Percentiles rank a stretch among this genome's conserved stretches.
phyloP scores from a whole-genome alignment of 2,888 invertebrate species.

The Thyatira batis region DNA sequence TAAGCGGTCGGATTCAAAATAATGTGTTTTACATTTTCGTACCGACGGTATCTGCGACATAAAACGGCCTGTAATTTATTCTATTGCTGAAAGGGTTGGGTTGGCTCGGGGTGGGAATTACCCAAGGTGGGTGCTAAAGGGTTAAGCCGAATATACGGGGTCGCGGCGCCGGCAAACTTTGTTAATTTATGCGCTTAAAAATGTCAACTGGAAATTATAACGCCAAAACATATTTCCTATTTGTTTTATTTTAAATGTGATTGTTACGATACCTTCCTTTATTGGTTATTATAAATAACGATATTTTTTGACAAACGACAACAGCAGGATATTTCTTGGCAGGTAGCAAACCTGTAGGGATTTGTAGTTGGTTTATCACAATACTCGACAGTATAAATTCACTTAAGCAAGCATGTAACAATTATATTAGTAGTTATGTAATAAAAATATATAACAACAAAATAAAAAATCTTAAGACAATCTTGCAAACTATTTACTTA shows the following conservation, averaged over 20 bases:
- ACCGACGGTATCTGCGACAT: constrained; percentile 79
- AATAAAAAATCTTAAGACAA: too few species aligned
- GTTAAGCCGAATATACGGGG: constrained; percentile 82
- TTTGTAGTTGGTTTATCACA: too few species aligned
- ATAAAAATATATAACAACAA: too few species aligned
- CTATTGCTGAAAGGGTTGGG: constrained; percentile 82
- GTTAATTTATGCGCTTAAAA: constrained; percentile 83
- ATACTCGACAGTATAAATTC: too few species aligned
- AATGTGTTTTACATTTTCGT: constrained; percentile 81
- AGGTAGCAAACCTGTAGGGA: too few species aligned
- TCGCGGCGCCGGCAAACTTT: constrained; percentile 76
- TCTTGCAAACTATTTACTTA: background rate
- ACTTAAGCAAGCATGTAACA: too few species aligned
- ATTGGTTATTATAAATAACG: constrained; percentile 17
- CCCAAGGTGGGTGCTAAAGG: constrained; percentile 83
- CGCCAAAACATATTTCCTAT: constrained; percentile 80
- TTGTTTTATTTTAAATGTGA: constrained; percentile 59
- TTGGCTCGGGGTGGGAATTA: constrained; percentile 78
- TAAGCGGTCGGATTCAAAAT: constrained; percentile 81
- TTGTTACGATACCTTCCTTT: constrained; percentile 39
- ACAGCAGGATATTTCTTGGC: too few species aligned
- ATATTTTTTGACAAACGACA: too few species aligned
- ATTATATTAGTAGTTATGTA: too few species aligned
- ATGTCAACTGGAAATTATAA: constrained; percentile 82
- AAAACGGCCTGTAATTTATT: constrained; percentile 82